Conservation (phyloP, 2,888 invertebrate genomes). For the Drosophila putrida region DNA sequence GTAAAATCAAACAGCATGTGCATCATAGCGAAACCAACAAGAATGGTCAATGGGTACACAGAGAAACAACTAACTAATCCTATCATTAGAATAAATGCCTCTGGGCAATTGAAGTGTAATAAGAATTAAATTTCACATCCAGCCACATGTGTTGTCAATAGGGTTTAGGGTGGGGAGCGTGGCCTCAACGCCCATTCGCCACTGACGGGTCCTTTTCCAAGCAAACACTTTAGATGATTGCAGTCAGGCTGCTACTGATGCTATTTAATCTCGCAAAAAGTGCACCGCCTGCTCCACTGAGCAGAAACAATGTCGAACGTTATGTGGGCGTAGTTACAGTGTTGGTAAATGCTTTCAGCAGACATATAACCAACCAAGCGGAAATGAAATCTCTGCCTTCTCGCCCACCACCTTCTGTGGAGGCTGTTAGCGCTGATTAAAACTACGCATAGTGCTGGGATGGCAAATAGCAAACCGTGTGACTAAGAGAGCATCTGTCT, state of each 20-base stretch:
- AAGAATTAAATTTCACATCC: constrained; percentile 35
- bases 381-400: constrained; percentile 48
- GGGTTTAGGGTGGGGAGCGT: constrained; percentile 31
- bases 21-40: not conserved
- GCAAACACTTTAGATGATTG: constrained; percentile 73
- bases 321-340: constrained; percentile 51
- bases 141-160: constrained; percentile 19
- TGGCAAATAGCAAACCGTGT: constrained; percentile 41
- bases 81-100: constrained; percentile 12
- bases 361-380: constrained; percentile 60
- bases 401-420: not conserved
- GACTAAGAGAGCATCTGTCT: constrained; percentile 1
- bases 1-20: constrained; percentile 5
- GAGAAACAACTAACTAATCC: constrained; percentile 10
- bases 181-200: not conserved
- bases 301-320: constrained; percentile 68
- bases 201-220: not conserved
- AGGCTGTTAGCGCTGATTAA: constrained; percentile 74
- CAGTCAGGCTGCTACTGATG: constrained; percentile 26
- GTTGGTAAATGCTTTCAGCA: constrained; percentile 69
- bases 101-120: constrained; percentile 39
- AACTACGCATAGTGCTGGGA: constrained; percentile 48
- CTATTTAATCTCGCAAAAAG: constrained; percentile 69
- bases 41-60: constrained; percentile 16
- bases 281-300: constrained; percentile 60